Conservation (phyloP, 1,140 invertebrate genomes). For the Trigoniulus corallinus region DNA sequence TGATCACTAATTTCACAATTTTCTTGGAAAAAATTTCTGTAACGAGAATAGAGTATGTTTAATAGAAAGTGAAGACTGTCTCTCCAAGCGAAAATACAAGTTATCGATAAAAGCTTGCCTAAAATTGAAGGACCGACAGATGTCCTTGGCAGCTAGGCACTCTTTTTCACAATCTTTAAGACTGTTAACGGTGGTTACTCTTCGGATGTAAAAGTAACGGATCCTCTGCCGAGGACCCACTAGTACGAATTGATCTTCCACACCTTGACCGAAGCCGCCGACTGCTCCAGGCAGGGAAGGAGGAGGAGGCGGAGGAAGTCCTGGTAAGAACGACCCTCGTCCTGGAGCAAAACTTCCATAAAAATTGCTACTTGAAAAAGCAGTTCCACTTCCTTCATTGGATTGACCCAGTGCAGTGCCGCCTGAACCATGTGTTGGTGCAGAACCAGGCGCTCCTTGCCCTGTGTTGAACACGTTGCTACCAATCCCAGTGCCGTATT, state of each 20-base stretch:
- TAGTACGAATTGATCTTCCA: conserved; percentile 16
- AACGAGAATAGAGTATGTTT: background rate
- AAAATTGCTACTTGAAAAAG: background rate
- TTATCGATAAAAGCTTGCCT: conserved; percentile 28
- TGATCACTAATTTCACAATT: conserved; percentile 79
- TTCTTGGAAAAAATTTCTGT: conserved; percentile 37
- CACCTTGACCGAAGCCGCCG: background rate
- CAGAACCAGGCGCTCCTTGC: too few relatives aligned
- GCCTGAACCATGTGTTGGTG: background rate
- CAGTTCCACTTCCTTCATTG: background rate
- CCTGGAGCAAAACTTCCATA: conserved; percentile 4
- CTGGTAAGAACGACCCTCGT: background rate
- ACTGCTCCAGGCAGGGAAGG: background rate
- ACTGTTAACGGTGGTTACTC: conserved; percentile 50
- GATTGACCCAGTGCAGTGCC: background rate
- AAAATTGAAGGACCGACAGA: conserved; percentile 75
- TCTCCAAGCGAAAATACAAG: background rate
- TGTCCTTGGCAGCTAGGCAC: conserved; percentile 62
- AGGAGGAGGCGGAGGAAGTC: background rate
- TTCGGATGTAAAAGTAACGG: conserved; percentile 54
- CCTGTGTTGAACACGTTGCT: background rate
- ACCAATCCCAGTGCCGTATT: background rate
- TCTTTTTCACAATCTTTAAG: conserved; percentile 60
- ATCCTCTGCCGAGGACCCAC: conserved; percentile 53
- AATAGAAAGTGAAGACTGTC: too few relatives aligned